Conservation (phyloP, 2,797 vertebrate genomes). For the Valencia hispanica region DNA sequence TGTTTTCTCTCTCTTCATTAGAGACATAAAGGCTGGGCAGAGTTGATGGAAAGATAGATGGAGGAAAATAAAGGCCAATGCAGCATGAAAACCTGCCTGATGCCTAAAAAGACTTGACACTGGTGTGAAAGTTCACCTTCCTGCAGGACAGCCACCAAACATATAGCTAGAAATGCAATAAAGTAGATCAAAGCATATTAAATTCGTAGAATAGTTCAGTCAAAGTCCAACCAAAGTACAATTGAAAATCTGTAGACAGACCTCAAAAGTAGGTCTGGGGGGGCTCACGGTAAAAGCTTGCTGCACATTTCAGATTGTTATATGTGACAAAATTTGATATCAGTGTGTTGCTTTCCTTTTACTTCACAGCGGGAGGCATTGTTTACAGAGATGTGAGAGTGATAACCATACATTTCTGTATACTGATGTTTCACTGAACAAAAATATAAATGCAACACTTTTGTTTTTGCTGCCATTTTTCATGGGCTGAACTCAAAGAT, state of each 20-base stretch:
- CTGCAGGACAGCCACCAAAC: not conserved
- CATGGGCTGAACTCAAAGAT: too few relatives aligned
- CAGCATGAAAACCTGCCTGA: not conserved
- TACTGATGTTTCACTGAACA: too few relatives aligned
- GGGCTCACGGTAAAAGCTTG: too few relatives aligned
- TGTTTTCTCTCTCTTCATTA: not conserved
- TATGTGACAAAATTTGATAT: too few relatives aligned
- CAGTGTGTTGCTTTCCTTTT: too few relatives aligned
- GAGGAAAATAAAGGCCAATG: not conserved
- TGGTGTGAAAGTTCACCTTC: not conserved
- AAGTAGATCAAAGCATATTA: not conserved
- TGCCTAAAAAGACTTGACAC: not conserved
- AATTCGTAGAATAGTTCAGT: not conserved
- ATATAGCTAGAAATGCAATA: too few relatives aligned
- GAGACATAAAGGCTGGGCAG: not conserved
- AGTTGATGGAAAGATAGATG: not conserved
- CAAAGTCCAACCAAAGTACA: not conserved
- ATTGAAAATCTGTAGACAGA: not conserved
- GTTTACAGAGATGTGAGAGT: too few relatives aligned
- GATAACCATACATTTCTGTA: too few relatives aligned
- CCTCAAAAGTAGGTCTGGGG: not conserved
- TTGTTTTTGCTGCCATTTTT: too few relatives aligned
- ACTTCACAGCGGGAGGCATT: too few relatives aligned
- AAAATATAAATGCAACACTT: too few relatives aligned
- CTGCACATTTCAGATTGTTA: too few relatives aligned